phyloP scores from a whole-genome alignment of 2,113 vertebrate species.

The Aphyosemion australe region DNA sequence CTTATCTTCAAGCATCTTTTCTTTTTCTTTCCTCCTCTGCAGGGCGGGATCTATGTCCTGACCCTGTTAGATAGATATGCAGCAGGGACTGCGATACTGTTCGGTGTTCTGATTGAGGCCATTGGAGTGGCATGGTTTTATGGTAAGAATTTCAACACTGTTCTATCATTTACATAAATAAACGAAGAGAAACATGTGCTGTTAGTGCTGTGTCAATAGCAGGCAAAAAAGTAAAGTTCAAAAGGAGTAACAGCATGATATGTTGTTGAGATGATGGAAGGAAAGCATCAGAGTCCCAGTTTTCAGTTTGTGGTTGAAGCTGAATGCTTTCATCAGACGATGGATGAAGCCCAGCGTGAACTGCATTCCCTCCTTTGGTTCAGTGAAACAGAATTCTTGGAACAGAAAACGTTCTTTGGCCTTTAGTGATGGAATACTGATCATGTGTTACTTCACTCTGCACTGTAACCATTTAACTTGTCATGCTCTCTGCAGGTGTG shows the following conservation, averaged over 20 bases:
- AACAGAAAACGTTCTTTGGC: conserved; percentile 1
- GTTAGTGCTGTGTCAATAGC: neutral
- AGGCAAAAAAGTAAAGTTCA: neutral
- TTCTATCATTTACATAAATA: neutral
- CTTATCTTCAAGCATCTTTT: conserved; percentile 4
- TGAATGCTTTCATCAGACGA: neutral
- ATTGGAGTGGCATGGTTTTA: conserved; percentile 99
- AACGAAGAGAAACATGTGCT: neutral
- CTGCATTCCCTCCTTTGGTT: neutral
- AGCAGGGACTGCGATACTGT: conserved; percentile 95
- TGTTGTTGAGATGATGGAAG: conserved; percentile 15
- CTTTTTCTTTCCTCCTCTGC: conserved; percentile 6
- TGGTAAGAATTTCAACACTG: conserved; percentile 76
- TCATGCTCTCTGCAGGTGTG: conserved; percentile 83
- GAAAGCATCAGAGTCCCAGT: conserved; percentile 3
- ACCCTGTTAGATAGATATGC: conserved; percentile 96
- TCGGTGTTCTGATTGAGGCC: conserved; percentile 94
- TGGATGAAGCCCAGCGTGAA: neutral
- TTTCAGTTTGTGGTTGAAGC: neutral
- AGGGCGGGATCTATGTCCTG: conserved; percentile 97
- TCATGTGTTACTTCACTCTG: neutral
- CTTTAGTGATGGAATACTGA: neutral
- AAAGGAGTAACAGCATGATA: neutral
- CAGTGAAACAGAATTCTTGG: conserved; percentile 19
- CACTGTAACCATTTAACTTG: conserved; percentile 20